A percentile compares a stretch with the other conserved stretches of the same genome.
These are phyloP conservation scores for Acanthurus tractus DNA, from an alignment of 2,797 vertebrate species.

Conservation along the genomic window DNA sequence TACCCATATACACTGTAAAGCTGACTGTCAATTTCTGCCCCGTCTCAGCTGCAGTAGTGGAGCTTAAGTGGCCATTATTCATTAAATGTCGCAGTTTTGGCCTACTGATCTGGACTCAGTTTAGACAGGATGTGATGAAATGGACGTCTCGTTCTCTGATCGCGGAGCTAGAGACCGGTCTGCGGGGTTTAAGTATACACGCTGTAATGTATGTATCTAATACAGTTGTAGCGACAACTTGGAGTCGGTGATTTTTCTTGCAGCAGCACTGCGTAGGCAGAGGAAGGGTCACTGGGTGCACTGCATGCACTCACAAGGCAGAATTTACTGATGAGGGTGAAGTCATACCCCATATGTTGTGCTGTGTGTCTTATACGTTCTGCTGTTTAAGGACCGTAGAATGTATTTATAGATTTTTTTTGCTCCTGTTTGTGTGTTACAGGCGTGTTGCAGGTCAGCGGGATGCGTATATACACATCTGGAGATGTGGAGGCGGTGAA, in stretches of 20 bases:
- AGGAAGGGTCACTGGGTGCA: slow-evolving; percentile 56
- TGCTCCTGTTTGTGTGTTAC: slow-evolving; percentile 23
- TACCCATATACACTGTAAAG: slow-evolving; percentile 47
- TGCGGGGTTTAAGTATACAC: slow-evolving; percentile 8
- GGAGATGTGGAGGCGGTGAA: slow-evolving; percentile 90
- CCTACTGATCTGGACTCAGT: slow-evolving; percentile 42
- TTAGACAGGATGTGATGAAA: slow-evolving; percentile 23
- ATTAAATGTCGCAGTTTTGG: slow-evolving; percentile 45
- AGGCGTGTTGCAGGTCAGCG: slow-evolving; percentile 85
- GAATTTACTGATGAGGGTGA: slow-evolving; percentile 36
- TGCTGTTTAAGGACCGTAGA: background rate
- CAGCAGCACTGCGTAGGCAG: slow-evolving; percentile 58
- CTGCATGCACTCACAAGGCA: slow-evolving; percentile 24
- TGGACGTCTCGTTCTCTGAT: slow-evolving; percentile 6
- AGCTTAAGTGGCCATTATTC: slow-evolving; percentile 54
- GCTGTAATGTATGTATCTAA: slow-evolving; percentile 2
- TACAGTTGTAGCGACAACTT: slow-evolving; percentile 25
- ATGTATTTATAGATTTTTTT: slow-evolving; percentile 36
- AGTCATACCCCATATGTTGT: slow-evolving; percentile 18
- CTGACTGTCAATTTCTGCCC: slow-evolving; percentile 28
- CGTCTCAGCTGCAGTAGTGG: slow-evolving; percentile 17
- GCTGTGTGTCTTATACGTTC: background rate
- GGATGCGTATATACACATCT: slow-evolving; percentile 89
- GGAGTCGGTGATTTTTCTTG: slow-evolving; percentile 40
- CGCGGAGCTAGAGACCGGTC: background rate